A percentile compares a stretch with the other conserved stretches of the same genome.
These are phyloP conservation scores for Polydrusus pterygomalis DNA, from an alignment of 2,888 invertebrate species.

Conservation along the genomic window DNA sequence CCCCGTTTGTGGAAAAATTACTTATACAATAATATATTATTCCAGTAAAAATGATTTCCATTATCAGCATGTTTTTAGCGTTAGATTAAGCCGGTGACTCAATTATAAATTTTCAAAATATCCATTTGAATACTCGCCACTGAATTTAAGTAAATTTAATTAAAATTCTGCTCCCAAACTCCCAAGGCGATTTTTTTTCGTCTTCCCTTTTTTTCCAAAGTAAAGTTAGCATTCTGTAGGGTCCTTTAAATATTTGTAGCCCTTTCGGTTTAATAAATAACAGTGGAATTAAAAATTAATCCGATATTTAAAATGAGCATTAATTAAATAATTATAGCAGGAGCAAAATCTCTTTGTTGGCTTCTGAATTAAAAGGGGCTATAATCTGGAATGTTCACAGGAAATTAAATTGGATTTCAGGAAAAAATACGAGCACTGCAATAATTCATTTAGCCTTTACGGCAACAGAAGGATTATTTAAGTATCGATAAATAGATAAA, in stretches of 20 bases:
- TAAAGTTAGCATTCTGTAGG: background rate
- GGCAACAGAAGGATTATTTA: constrained; percentile 12
- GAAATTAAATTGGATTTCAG: constrained; percentile 51
- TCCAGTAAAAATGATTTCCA: no score
- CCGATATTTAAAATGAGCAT: constrained; percentile 43
- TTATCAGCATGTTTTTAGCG: no score
- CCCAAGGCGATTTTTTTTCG: background rate
- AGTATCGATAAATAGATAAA: background rate
- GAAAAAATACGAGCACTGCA: constrained; percentile 44
- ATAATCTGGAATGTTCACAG: constrained; percentile 54
- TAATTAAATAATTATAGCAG: constrained; percentile 50
- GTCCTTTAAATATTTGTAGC: constrained; percentile 2
- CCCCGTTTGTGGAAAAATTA: no score
- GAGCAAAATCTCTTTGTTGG: constrained; percentile 45
- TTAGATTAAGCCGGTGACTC: no score
- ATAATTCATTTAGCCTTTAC: constrained; percentile 35
- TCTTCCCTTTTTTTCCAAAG: background rate
- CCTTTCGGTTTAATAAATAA: constrained; percentile 30
- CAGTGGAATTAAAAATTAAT: constrained; percentile 46
- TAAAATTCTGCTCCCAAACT: background rate
- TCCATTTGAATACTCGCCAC: background rate
- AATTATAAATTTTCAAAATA: no score
- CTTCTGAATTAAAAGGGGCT: constrained; percentile 50
- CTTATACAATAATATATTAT: no score
- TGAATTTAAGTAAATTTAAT: background rate